Evolutionary conservation across 2,113 vertebrate genomes (phyloP).

Genomic region (Hemichromis elongatus): DNA sequence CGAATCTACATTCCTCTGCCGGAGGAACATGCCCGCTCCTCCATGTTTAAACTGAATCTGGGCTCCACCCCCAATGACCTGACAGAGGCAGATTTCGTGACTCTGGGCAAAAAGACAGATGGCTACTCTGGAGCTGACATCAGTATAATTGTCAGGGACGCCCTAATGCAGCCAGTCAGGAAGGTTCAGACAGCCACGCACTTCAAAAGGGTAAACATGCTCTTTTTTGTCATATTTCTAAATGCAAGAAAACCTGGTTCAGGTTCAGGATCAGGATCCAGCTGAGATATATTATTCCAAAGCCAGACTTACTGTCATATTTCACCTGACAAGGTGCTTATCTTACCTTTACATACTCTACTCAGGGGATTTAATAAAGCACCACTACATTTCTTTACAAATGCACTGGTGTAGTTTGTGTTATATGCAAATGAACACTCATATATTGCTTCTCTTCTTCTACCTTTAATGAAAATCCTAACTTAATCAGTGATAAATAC

Average conservation of each 20-base stretch:
- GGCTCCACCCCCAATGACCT: constrained; percentile 81
- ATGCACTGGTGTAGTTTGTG: not conserved
- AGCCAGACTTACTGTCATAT: not conserved
- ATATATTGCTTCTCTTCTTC: not conserved
- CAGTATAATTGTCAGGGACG: constrained; percentile 87
- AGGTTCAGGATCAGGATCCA: too few species aligned
- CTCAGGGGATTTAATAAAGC: fast-evolving
- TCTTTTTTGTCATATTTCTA: not conserved
- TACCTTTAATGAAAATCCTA: not conserved
- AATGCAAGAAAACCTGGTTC: not conserved
- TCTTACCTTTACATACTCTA: not conserved
- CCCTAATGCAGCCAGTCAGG: constrained; percentile 91
- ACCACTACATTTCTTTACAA: not conserved
- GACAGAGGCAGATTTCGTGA: constrained; percentile 76
- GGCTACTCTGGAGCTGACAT: constrained; percentile 94
- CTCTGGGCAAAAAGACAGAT: constrained; percentile 79
- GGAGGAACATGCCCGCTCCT: constrained; percentile 81
- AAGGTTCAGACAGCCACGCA: constrained; percentile 90
- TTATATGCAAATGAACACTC: not conserved
- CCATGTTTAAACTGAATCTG: constrained; percentile 90
- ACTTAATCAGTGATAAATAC: not conserved
- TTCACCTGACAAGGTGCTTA: not conserved
- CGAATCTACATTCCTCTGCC: constrained; percentile 93
- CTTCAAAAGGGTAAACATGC: constrained; percentile 82
- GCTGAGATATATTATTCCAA: not conserved